Base-by-base conservation (phyloP, 2,888 invertebrate genomes). In the Lapara coniferarum region DNA sequence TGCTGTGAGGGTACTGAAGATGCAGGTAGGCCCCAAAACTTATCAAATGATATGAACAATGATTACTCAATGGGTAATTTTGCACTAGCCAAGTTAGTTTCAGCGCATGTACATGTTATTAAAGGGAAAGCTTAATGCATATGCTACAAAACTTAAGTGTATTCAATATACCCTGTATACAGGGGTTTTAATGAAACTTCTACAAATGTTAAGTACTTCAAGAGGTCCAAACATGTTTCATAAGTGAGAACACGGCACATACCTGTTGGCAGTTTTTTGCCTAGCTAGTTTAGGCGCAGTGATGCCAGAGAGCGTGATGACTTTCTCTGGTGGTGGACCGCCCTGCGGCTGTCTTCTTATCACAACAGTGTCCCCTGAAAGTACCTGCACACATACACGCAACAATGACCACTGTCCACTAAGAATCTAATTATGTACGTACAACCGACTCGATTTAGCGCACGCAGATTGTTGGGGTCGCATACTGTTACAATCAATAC, bases 301-400 rank as follows among this genome's bases (percentile, higher is more conserved):
- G 77, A 99, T 96, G 86, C 98, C 97, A 51, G 98, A 97, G 77
- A 99, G 96, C 74, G 97, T 97, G 68, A 99, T 95, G 76, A 97
- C 97, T 91, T 97, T 97, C 92, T 99, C 99, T 73, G 97, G 97
- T 67, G 97, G 97, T 57, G 99, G 99, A 53, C 98, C 98, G 19
- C 98, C 98, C 84, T 96, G 96, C 0, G 97, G 97, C 75, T 96
- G 95, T 73, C 96, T 98, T 84, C 98, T 95, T 79, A 99, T 97
- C 66, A 99, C 96, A 71, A 99, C 95, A 71, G 99, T 97, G 93
- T 99, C 99, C 71, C 99, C 99, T 72, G 99, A 99, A 73, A 98
- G 95, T 74, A 99, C 97, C 99, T 99, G 80, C 57, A 77, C 78
- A 71, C 25, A 57, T 49, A 63, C 63, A 49, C 13, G 14, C 19